Conservation (phyloP, 2,888 invertebrate genomes). For the Baccha elongata region DNA sequence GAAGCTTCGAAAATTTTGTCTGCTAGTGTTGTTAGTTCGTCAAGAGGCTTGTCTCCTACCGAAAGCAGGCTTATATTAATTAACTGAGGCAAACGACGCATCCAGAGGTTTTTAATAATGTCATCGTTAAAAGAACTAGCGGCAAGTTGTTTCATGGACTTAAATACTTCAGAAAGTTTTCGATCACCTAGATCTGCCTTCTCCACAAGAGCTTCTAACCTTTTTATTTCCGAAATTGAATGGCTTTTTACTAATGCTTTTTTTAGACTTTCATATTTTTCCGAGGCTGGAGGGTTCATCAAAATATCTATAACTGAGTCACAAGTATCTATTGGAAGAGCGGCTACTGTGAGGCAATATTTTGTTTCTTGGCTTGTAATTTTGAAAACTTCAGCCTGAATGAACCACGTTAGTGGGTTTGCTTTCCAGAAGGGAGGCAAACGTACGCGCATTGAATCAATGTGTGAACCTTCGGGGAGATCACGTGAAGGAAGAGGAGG, state of each 20-base stretch:
- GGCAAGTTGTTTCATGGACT: neutral
- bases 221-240: constrained; percentile 3
- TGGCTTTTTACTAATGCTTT: neutral
- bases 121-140: constrained; percentile 6
- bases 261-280: neutral
- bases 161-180: constrained; percentile 16
- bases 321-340: neutral
- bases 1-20: constrained; percentile 37
- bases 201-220: neutral
- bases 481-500: neutral
- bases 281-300: neutral
- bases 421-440: neutral
- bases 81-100: too few relatives aligned
- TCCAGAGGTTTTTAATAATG: constrained; percentile 8
- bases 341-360: neutral
- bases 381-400: constrained; percentile 7
- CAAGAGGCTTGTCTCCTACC: neutral
- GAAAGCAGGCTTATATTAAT: constrained; percentile 21
- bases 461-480: too few relatives aligned
- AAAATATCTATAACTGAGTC: constrained; percentile 3
- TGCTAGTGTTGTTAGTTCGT: constrained; percentile 8
- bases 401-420: neutral
- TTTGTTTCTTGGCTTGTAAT: constrained; percentile 1
- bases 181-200: constrained; percentile 13
- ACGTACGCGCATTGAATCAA: neutral